These are phyloP conservation scores for Nycticorax nycticorax DNA, from an alignment of 2,113 vertebrate genomes.

Conservation along the genomic window DNA sequence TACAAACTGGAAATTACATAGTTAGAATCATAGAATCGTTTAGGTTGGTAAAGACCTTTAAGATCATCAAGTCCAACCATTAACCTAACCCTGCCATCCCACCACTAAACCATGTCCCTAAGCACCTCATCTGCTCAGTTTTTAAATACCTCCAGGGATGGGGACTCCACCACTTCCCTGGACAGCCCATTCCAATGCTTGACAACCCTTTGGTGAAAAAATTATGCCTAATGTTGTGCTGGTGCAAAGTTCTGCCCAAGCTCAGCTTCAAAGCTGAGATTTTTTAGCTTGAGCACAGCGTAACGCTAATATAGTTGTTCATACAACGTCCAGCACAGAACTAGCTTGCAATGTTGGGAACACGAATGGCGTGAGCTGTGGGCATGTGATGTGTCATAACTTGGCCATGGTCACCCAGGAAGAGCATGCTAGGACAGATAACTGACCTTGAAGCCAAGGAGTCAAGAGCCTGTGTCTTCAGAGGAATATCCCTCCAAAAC, in stretches of 20 bases:
- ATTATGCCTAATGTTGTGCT: neutral
- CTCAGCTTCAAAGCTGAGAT: neutral
- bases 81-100: no score
- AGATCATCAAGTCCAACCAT: no score
- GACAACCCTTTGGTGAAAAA: no score
- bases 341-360: neutral
- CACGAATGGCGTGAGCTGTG: neutral
- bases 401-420: neutral
- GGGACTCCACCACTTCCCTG: no score
- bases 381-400: neutral
- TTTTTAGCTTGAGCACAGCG: neutral
- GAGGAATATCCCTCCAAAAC: neutral
- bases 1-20: neutral
- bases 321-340: neutral
- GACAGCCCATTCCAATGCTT: no score
- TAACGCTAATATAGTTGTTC: neutral
- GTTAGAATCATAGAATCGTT: no score
- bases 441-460: neutral
- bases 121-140: no score
- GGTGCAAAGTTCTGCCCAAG: neutral
- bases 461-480: neutral
- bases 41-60: no score
- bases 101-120: no score
- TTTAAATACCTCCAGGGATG: no score
- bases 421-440: neutral